phyloP scores from a whole-genome alignment of 2,888 invertebrate species.

The Drosophila putrida region DNA sequence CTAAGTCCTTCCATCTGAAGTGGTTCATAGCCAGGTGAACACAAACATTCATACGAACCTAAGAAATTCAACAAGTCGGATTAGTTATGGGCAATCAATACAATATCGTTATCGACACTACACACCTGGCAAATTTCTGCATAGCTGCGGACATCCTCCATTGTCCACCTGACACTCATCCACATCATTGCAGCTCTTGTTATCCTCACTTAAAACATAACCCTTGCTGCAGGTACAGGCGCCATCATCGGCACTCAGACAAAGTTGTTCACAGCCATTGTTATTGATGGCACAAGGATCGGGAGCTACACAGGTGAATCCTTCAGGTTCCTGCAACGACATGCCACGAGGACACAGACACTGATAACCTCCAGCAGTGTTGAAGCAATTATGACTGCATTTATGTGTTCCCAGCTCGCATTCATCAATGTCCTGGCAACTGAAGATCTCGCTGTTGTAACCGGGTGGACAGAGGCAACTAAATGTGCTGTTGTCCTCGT shows the following conservation, averaged over 20 bases:
- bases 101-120: not conserved
- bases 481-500: conserved; percentile 85
- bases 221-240: conserved; percentile 85
- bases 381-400: conserved; percentile 87
- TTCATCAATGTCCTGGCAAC: conserved; percentile 86
- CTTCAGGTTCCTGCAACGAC: conserved; percentile 82
- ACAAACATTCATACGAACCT: conserved; percentile 86
- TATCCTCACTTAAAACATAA: conserved; percentile 83
- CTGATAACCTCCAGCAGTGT: conserved; percentile 86
- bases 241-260: conserved; percentile 82
- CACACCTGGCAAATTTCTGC: conserved; percentile 86
- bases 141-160: conserved; percentile 85
- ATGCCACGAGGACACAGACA: conserved; percentile 86
- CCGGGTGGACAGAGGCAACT: conserved; percentile 86
- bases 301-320: conserved; percentile 84
- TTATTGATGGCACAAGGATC: conserved; percentile 86
- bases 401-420: conserved; percentile 84
- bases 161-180: conserved; percentile 86
- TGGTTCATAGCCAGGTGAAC: conserved; percentile 85
- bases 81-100: not conserved
- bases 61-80: no score
- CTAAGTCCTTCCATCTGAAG: conserved; percentile 60
- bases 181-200: conserved; percentile 86
- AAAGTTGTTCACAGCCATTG: conserved; percentile 89
- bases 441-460: conserved; percentile 69